These are phyloP conservation scores for Mesopsocus fuscifrons DNA, from an alignment of 2,888 invertebrate genomes.

Conservation along the genomic window DNA sequence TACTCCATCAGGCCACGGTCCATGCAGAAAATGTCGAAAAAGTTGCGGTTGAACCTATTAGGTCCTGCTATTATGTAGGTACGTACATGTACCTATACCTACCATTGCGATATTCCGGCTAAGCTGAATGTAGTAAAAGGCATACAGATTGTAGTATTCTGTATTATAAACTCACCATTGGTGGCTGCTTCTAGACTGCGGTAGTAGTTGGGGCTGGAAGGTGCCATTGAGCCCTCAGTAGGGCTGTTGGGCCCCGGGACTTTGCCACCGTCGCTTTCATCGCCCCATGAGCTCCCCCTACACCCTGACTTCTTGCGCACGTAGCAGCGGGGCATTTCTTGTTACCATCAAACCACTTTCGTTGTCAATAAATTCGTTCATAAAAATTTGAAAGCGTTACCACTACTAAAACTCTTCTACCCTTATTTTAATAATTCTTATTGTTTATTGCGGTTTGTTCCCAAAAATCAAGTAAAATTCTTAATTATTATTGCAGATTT, in stretches of 20 bases:
- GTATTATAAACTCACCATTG: conserved; percentile 4
- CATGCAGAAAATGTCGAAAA: too few species aligned
- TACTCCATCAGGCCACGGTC: too few species aligned
- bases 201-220: conserved; percentile 7
- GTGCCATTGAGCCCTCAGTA: conserved; percentile 6
- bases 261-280: neutral
- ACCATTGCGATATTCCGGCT: too few species aligned
- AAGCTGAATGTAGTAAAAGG: too few species aligned
- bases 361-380: conserved; percentile 9
- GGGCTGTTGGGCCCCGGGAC: conserved; percentile 7
- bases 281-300: neutral
- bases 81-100: too few species aligned
- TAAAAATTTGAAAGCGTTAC: conserved; percentile 3
- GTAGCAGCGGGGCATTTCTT: conserved; percentile 7
- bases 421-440: neutral
- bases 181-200: conserved; percentile 3
- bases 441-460: conserved; percentile 3
- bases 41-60: too few species aligned
- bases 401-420: neutral
- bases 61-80: too few species aligned
- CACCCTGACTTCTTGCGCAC: neutral
- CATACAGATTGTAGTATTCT: too few species aligned
- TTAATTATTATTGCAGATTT: conserved; percentile 2
- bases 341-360: neutral
- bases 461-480: neutral